Percentiles rank a stretch among this genome's conserved stretches.
These are phyloP conservation scores for Setipinna tenuifilis DNA, from an alignment of 2,797 vertebrate genomes.

Conservation along the genomic window DNA sequence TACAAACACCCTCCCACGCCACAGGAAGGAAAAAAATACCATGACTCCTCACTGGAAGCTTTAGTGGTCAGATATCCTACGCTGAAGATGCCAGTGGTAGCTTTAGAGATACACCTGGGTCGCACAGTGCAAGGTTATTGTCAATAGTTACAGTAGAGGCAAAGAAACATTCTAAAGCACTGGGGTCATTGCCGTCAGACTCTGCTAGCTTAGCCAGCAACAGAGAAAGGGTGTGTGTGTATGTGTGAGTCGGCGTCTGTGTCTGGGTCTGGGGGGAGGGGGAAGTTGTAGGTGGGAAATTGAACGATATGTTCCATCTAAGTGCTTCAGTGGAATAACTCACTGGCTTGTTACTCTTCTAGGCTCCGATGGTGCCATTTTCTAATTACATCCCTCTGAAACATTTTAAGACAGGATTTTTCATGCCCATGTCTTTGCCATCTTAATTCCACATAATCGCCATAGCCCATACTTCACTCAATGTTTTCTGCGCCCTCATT, in stretches of 20 bases:
- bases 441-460: constrained; percentile 68
- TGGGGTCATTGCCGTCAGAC: not conserved
- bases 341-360: constrained; percentile 61
- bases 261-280: constrained; percentile 34
- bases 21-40: not conserved
- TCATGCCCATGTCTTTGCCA: constrained; percentile 61
- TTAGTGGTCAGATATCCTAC: not conserved
- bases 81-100: not conserved
- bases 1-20: constrained; percentile 9
- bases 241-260: not conserved
- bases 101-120: not conserved
- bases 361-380: constrained; percentile 63
- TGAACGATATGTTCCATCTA: constrained; percentile 56
- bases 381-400: constrained; percentile 61
- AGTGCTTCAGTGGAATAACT: constrained; percentile 61
- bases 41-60: not conserved
- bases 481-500: constrained; percentile 53
- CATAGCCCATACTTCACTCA: constrained; percentile 66
- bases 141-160: no score
- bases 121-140: not conserved
- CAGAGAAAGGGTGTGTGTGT: not conserved
- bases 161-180: not conserved
- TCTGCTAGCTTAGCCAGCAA: not conserved
- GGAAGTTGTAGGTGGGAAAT: constrained; percentile 14
- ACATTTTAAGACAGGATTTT: constrained; percentile 54